phyloP scores from a whole-genome alignment of 2,113 vertebrate genomes.

The Dasypus novemcinctus region DNA sequence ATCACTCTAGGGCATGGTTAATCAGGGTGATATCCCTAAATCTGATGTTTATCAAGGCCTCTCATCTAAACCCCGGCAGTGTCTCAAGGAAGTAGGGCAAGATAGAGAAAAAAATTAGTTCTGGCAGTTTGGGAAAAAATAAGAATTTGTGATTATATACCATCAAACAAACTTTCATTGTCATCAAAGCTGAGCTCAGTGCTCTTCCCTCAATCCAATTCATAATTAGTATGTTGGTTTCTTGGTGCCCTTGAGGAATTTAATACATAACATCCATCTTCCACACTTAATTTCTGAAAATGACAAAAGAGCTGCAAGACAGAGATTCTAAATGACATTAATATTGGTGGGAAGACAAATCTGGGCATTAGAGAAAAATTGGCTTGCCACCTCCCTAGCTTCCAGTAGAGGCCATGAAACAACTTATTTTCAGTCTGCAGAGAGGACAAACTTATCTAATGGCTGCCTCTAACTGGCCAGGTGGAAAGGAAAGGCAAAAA shows the following conservation, averaged over 20 bases:
- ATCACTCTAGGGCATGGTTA: constrained; percentile 64
- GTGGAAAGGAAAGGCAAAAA: background rate
- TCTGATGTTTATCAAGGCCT: constrained; percentile 55
- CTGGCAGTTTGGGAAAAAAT: background rate
- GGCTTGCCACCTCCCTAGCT: background rate
- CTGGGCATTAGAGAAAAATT: background rate
- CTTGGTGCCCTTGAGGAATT: background rate
- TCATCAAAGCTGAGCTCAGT: background rate
- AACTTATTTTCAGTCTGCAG: background rate
- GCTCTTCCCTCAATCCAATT: background rate
- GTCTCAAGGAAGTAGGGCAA: background rate
- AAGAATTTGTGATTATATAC: background rate
- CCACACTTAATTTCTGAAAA: background rate
- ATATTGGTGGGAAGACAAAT: background rate
- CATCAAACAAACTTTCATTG: background rate
- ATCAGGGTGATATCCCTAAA: constrained; percentile 54
- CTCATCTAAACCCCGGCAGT: background rate
- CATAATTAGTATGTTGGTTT: background rate
- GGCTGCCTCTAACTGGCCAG: background rate
- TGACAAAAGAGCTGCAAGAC: background rate
- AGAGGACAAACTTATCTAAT: background rate
- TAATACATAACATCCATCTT: background rate
- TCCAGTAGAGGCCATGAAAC: background rate
- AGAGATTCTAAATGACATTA: background rate
- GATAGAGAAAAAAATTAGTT: background rate